phyloP scores from a whole-genome alignment of 2,888 invertebrate genomes.

The Microplitis deprimator region DNA sequence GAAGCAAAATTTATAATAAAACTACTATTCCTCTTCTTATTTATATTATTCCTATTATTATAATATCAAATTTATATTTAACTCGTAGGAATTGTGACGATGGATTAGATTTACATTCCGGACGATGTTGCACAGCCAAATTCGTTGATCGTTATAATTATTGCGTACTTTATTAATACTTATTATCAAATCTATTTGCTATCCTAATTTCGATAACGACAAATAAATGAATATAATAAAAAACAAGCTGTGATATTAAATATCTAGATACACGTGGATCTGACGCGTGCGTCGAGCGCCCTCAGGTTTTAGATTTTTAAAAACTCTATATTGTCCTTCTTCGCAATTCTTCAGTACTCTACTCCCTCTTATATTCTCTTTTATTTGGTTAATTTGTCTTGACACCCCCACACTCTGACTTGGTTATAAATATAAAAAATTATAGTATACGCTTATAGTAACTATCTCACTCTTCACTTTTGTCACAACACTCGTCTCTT shows the following conservation, averaged over 20 bases:
- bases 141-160: slow-evolving; percentile 30
- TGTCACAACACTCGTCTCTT: too few relatives aligned
- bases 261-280: slow-evolving; percentile 53
- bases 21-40: background rate
- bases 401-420: too few relatives aligned
- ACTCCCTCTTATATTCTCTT: too few relatives aligned
- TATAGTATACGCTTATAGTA: too few relatives aligned
- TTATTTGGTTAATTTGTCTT: too few relatives aligned
- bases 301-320: background rate
- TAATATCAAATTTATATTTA: too few relatives aligned
- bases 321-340: background rate
- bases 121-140: slow-evolving; percentile 59
- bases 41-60: too few relatives aligned
- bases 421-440: too few relatives aligned
- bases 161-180: slow-evolving; percentile 16
- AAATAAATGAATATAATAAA: background rate
- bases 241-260: slow-evolving; percentile 31
- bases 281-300: slow-evolving; percentile 51
- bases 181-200: slow-evolving; percentile 30
- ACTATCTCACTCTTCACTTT: too few relatives aligned
- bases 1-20: background rate
- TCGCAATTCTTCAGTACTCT: too few relatives aligned
- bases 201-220: too few relatives aligned
- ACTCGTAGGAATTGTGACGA: too few relatives aligned
- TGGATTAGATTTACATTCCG: slow-evolving; percentile 57